phyloP scores from a whole-genome alignment of 2,888 invertebrate species.

The Plusia festucae region DNA sequence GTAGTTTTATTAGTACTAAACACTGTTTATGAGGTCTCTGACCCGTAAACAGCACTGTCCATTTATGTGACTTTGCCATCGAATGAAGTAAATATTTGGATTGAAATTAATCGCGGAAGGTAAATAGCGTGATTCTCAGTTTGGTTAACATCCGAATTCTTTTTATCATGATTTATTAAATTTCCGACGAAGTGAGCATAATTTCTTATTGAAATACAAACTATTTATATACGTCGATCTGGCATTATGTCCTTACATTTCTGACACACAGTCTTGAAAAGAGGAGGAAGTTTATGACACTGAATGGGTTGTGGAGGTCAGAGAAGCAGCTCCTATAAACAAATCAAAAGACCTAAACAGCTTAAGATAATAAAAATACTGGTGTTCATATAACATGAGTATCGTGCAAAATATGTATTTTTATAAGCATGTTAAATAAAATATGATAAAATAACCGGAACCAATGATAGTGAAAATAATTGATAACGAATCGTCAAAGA shows the following conservation, averaged over 20 bases:
- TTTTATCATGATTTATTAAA: neutral
- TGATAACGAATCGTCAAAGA: neutral
- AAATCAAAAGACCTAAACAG: too few species aligned
- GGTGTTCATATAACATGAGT: neutral
- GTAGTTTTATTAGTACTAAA: slow-evolving; percentile 42
- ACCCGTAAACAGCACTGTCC: slow-evolving; percentile 27
- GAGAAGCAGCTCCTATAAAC: too few species aligned
- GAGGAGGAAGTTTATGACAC: too few species aligned
- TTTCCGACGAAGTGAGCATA: neutral
- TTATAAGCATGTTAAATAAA: neutral
- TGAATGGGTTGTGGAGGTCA: too few species aligned
- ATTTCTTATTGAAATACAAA: neutral
- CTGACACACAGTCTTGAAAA: too few species aligned
- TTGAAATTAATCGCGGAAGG: slow-evolving; percentile 1
- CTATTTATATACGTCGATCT: neutral
- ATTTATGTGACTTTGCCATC: slow-evolving; percentile 10
- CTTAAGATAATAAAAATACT: neutral
- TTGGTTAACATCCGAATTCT: neutral
- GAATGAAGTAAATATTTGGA: slow-evolving; percentile 2
- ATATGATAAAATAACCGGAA: slow-evolving; percentile 2
- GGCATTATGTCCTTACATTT: neutral
- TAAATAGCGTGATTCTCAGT: neutral
- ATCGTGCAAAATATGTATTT: neutral
- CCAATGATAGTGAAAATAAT: neutral
- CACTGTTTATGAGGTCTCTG: slow-evolving; percentile 55